Conservation (phyloP, 1,140 invertebrate genomes). For the Vollenhovia emeryi region DNA sequence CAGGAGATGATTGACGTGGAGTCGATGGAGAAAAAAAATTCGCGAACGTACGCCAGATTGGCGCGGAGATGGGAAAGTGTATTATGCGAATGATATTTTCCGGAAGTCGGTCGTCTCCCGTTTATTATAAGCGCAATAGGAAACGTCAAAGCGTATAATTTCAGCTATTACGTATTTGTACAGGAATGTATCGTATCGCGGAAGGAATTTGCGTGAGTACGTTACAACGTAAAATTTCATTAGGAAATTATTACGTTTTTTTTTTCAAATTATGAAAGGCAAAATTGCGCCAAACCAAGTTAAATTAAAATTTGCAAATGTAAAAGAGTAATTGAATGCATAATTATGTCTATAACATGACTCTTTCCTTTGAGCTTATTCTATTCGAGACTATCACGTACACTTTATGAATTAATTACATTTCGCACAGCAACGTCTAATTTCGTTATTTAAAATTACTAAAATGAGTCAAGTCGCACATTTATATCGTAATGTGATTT, state of each 20-base stretch:
- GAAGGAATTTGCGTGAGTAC: neutral
- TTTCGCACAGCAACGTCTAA: neutral
- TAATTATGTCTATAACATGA: neutral
- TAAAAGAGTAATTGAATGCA: neutral
- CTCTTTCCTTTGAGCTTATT: neutral
- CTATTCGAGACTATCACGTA: neutral
- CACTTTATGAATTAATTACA: neutral
- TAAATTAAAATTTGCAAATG: neutral
- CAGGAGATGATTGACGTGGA: slow-evolving; percentile 58
- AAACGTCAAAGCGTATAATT: slow-evolving; percentile 21
- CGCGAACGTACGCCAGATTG: slow-evolving; percentile 17
- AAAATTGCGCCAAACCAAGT: neutral
- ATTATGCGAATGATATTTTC: slow-evolving; percentile 23
- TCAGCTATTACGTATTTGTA: neutral
- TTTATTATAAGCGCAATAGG: slow-evolving; percentile 11
- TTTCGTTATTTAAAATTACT: neutral
- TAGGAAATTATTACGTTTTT: slow-evolving; percentile 7
- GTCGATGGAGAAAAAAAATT: slow-evolving; percentile 43
- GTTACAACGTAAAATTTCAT: neutral
- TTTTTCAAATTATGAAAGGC: neutral
- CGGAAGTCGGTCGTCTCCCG: slow-evolving; percentile 47
- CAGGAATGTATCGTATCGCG: neutral
- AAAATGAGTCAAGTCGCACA: neutral
- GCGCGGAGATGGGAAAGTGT: slow-evolving; percentile 2
- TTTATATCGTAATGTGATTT: neutral